Evolutionary conservation across 2,888 invertebrate genomes (phyloP).

Genomic region (Tupiocoris notatus): DNA sequence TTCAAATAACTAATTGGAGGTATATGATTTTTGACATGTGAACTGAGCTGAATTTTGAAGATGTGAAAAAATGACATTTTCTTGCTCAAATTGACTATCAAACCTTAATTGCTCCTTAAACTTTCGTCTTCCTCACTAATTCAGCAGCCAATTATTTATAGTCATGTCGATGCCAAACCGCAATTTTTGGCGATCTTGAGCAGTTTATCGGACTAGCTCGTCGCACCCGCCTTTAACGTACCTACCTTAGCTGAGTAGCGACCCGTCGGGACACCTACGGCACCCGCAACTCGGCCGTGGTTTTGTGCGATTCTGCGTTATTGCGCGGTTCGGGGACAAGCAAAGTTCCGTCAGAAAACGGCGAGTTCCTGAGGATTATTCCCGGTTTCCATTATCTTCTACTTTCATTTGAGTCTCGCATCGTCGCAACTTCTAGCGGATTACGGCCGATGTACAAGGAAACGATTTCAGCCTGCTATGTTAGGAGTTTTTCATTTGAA

Average conservation of each 20-base stretch:
- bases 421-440: background rate
- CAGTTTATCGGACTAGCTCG: too few species aligned
- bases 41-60: too few species aligned
- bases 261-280: background rate
- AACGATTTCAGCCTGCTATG: background rate
- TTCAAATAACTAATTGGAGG: too few species aligned
- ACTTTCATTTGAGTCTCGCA: background rate
- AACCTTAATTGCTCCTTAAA: too few species aligned
- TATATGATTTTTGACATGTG: too few species aligned
- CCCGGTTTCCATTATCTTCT: background rate
- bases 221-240: background rate
- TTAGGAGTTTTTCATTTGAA: too few species aligned
- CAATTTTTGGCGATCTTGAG: background rate
- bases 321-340: background rate
- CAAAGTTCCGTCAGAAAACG: background rate
- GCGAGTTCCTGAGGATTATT: background rate
- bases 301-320: background rate
- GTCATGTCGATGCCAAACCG: too few species aligned
- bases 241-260: background rate
- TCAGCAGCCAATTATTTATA: too few species aligned
- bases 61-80: too few species aligned
- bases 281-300: background rate
- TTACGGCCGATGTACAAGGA: background rate
- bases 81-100: too few species aligned
- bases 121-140: too few species aligned